Percentiles rank a stretch among this genome's conserved stretches.
Conservation (phyloP, 2,797 vertebrate genomes). For the Chloroceryle inda region DNA sequence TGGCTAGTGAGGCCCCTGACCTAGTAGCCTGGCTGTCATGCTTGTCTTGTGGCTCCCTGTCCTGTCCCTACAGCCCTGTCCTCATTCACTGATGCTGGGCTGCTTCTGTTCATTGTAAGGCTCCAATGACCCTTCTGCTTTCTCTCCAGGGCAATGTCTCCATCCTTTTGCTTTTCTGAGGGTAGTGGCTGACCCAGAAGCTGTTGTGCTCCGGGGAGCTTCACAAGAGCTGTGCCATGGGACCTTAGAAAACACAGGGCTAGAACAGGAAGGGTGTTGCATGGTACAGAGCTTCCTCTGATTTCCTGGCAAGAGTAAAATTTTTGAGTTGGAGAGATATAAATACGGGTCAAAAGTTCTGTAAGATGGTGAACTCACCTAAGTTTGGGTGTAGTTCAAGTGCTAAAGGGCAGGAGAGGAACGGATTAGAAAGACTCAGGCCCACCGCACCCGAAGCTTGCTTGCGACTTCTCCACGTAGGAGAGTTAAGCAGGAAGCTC, state of each 20-base stretch:
- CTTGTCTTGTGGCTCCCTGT: neutral
- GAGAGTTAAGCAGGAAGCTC: neutral
- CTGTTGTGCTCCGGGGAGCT: fast-evolving
- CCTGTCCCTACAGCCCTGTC: neutral
- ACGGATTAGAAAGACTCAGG: neutral
- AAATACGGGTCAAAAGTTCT: neutral
- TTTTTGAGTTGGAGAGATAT: neutral
- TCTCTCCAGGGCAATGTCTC: neutral
- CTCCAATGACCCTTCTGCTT: neutral
- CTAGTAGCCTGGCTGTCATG: fast-evolving
- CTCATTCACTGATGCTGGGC: fast-evolving
- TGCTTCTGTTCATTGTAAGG: neutral
- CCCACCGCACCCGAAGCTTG: neutral
- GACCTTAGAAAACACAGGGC: neutral
- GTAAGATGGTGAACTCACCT: neutral
- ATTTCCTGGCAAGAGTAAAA: neutral
- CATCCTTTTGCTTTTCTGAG: neutral
- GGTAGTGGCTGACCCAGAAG: neutral
- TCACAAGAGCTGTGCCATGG: neutral
- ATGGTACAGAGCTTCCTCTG: neutral
- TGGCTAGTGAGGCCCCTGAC: neutral
- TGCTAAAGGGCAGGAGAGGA: neutral
- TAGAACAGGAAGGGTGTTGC: neutral
- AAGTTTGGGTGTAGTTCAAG: neutral
- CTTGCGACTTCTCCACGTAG: neutral